Base-by-base conservation (phyloP, 1,140 invertebrate species). In the Helicoverpa armigera region DNA sequence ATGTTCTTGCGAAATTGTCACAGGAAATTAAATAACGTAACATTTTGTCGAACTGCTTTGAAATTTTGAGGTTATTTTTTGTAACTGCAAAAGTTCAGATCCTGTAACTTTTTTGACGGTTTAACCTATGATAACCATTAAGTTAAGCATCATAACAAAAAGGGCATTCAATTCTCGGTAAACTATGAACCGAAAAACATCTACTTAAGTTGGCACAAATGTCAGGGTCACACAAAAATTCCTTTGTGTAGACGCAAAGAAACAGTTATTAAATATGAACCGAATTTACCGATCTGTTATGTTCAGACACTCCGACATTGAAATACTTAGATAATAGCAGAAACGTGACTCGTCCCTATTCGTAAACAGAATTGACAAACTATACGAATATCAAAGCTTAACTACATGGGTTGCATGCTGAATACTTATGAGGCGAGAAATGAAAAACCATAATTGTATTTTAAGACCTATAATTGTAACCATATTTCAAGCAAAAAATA, bases 271-370 rank as follows among this genome's bases (percentile, higher is more conserved):
- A 67, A 53, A 72, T 54, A 72, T 53, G 51, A 77, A 67, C 75
- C 14, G 14, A 77, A 77, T 43, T 77, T 35, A 77, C 50, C 51
- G 60, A 67, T 77, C 51, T 54, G 67, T 77, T 65, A 67, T 77
- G 51, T 35, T 53, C 61, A 74, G 79, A 79, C 31, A 31, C 53
- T 35, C 51, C 77, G 81, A 82, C 83, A 86, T 86, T 86, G 85
- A 82, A 82, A 86, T 18, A n/a, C n/a, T n/a, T n/a, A 50, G 23
- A 80, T 80, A 84, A 83, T 83, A 58, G 29, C 58, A 43, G 58
- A 83, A 79, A 81, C 85, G 85, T 86, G 85, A 86, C 81, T 70
- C 16, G 67, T 78, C 56, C 72, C 65, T 43, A 53, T 50, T 53
- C 51, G 54, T 83, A 72, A 77, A 77, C 61, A 35, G 50, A 65